A percentile compares a stretch with the other conserved stretches of the same genome.
Evolutionary conservation across 2,113 vertebrate genomes (phyloP).

Genomic region (Onychostoma macrolepis): DNA sequence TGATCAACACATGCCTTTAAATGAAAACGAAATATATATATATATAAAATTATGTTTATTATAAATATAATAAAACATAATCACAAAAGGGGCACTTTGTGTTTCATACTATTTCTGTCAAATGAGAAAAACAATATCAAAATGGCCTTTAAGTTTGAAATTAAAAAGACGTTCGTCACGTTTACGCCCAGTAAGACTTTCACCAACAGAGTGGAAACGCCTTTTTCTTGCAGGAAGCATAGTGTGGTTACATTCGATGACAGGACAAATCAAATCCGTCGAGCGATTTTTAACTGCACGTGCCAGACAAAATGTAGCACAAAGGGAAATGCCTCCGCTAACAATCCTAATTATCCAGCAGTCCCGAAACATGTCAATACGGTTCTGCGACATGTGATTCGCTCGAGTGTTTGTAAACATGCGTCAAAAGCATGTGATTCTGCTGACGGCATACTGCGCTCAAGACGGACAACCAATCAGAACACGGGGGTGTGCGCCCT

Average conservation of each 20-base stretch:
- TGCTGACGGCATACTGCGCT: conserved; percentile 53
- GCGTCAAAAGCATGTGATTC: conserved; percentile 77
- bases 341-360: not conserved
- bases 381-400: conserved; percentile 59
- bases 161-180: not conserved
- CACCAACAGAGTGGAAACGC: not conserved
- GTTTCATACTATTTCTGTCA: not conserved
- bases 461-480: conserved; percentile 65
- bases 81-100: not conserved
- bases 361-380: conserved; percentile 40
- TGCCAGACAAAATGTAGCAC: not conserved
- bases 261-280: not conserved
- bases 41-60: too few species aligned
- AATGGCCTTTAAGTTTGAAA: not conserved
- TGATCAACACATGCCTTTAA: not conserved
- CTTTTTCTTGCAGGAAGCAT: conserved; percentile 1
- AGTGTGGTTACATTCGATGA: not conserved
- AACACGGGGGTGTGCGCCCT: conserved; percentile 74
- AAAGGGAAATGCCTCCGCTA: not conserved
- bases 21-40: too few species aligned
- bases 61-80: not conserved
- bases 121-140: not conserved
- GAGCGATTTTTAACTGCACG: not conserved
- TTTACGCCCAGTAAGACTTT: not conserved
- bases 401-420: conserved; percentile 77